Conservation (phyloP, 2,888 invertebrate species). For the Lutraria lutraria region DNA sequence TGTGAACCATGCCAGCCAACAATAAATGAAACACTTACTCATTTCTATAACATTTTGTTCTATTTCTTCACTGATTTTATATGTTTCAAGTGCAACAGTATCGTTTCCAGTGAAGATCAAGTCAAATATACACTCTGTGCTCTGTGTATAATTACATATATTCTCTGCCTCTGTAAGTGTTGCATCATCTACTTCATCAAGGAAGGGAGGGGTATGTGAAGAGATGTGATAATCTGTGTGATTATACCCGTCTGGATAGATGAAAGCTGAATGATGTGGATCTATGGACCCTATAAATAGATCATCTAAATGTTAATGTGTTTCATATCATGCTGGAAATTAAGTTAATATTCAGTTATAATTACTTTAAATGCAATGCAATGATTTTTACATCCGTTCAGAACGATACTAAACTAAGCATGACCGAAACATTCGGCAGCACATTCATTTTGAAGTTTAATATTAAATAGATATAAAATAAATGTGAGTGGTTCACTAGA, state of each 20-base stretch:
- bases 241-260: slow-evolving; percentile 16
- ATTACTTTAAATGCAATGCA: background rate
- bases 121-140: slow-evolving; percentile 36
- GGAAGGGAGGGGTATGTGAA: slow-evolving; percentile 24
- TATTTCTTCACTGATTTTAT: background rate
- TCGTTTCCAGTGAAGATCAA: slow-evolving; percentile 18
- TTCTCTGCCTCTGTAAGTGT: background rate
- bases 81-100: slow-evolving; percentile 15
- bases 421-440: background rate
- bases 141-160: slow-evolving; percentile 23
- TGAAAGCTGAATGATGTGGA: slow-evolving; percentile 14
- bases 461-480: background rate
- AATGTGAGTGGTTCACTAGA: background rate
- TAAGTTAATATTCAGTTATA: background rate
- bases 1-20: too few relatives aligned
- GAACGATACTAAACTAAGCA: background rate
- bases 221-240: slow-evolving; percentile 35
- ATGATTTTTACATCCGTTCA: too few relatives aligned
- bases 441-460: background rate
- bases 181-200: slow-evolving; percentile 5
- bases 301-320: too few relatives aligned
- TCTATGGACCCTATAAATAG: slow-evolving; percentile 26
- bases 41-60: background rate
- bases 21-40: background rate
- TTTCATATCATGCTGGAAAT: background rate